phyloP scores from a whole-genome alignment of 2,113 vertebrate species.

The Microtus montanus region DNA sequence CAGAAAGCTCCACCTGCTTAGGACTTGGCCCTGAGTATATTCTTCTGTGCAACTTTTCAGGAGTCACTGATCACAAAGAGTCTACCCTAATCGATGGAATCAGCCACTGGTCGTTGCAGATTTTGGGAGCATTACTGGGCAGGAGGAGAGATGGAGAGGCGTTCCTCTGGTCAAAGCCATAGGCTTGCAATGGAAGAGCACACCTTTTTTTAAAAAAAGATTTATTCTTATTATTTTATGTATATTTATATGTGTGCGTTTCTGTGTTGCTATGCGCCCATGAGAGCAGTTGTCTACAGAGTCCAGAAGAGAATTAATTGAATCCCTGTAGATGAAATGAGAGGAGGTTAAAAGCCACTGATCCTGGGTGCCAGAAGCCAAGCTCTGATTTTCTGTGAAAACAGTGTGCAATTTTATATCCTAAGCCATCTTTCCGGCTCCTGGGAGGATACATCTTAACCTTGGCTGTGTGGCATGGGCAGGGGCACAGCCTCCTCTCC shows the following conservation, averaged over 20 bases:
- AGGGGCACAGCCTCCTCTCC: not conserved
- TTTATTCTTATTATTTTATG: not conserved
- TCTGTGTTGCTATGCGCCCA: not conserved
- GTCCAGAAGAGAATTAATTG: not conserved
- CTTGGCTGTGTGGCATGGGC: not conserved
- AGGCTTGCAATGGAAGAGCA: not conserved
- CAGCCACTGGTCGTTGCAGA: too few relatives aligned
- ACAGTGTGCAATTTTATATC: too few relatives aligned
- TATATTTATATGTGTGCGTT: not conserved
- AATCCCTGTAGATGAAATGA: not conserved
- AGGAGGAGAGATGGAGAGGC: not conserved
- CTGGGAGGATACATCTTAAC: too few relatives aligned
- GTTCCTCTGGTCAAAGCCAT: not conserved
- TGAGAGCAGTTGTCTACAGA: not conserved
- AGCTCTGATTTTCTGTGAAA: not conserved
- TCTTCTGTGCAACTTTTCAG: not conserved
- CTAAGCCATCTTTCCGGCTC: not conserved
- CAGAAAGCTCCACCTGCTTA: not conserved
- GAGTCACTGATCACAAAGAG: not conserved
- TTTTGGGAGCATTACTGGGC: not conserved
- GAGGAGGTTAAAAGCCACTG: not conserved
- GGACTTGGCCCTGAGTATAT: not conserved
- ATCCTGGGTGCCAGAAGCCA: not conserved
- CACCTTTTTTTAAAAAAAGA: not conserved
- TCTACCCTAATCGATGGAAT: too few relatives aligned